phyloP scores from a whole-genome alignment of 2,797 vertebrate species.

The Poliocrania exsul region DNA sequence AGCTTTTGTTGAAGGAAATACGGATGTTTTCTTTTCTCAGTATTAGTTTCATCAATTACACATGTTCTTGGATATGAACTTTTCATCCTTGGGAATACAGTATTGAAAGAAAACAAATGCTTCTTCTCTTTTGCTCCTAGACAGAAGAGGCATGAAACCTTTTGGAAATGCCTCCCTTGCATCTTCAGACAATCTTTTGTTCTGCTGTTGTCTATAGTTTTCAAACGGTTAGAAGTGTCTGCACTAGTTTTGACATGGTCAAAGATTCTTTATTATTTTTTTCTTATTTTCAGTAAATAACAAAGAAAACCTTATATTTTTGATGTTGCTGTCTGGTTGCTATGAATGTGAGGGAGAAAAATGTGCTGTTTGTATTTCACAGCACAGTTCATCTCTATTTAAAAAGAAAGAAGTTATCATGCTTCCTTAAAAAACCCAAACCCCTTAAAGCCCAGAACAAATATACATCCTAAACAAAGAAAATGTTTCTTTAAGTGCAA shows the following conservation, averaged over 20 bases:
- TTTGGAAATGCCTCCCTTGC: slow-evolving; percentile 12
- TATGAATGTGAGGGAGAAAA: neutral
- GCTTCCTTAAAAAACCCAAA: neutral
- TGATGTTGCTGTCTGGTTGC: neutral
- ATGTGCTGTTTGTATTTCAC: neutral
- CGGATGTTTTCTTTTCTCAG: neutral
- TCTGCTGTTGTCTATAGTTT: slow-evolving; percentile 58
- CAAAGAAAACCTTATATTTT: neutral
- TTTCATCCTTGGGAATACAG: slow-evolving; percentile 59
- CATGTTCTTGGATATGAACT: slow-evolving; percentile 1
- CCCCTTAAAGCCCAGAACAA: neutral
- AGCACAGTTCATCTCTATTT: neutral
- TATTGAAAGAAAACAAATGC: slow-evolving; percentile 47
- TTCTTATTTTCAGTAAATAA: neutral
- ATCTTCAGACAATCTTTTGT: slow-evolving; percentile 65
- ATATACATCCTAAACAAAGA: neutral
- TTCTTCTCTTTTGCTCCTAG: neutral
- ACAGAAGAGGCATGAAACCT: slow-evolving; percentile 36
- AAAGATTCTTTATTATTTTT: neutral
- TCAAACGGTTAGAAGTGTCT: slow-evolving; percentile 58
- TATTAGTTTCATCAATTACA: slow-evolving; percentile 38
- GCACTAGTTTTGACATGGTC: slow-evolving; percentile 39
- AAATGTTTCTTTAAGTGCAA: neutral
- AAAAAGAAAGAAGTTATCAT: neutral
- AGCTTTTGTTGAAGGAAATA: neutral